A percentile compares a stretch with the other conserved stretches of the same genome.
Evolutionary conservation across 2,888 invertebrate species (phyloP).

Genomic region (Clistopyga incitator): DNA sequence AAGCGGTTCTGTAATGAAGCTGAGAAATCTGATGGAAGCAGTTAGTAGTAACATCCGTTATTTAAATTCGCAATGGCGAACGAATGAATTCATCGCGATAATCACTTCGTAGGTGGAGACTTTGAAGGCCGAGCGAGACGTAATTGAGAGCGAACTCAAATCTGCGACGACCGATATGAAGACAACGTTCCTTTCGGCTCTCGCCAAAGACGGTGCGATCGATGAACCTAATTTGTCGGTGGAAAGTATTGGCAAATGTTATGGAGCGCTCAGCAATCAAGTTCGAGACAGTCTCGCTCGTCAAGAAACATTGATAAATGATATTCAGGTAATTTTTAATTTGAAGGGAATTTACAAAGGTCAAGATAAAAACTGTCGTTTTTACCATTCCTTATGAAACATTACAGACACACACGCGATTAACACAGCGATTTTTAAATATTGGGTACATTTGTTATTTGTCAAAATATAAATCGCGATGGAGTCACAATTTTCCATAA

Average conservation of each 20-base stretch:
- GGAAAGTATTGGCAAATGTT: slow-evolving; percentile 90
- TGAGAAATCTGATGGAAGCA: slow-evolving; percentile 92
- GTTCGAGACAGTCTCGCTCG: slow-evolving; percentile 90
- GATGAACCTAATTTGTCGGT: slow-evolving; percentile 91
- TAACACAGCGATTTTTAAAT: too few relatives aligned
- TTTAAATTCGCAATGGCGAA: not conserved
- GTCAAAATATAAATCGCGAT: not conserved
- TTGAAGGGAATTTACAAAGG: too few relatives aligned
- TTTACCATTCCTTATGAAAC: too few relatives aligned
- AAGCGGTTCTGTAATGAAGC: slow-evolving; percentile 87
- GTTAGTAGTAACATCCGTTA: slow-evolving; percentile 81
- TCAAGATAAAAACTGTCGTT: too few relatives aligned
- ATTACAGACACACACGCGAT: too few relatives aligned
- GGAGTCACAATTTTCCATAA: too few relatives aligned
- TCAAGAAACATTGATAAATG: slow-evolving; percentile 89
- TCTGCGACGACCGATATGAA: slow-evolving; percentile 93
- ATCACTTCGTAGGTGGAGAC: slow-evolving; percentile 87
- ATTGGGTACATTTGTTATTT: not conserved
- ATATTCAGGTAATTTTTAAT: slow-evolving; percentile 86
- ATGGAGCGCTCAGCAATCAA: slow-evolving; percentile 91
- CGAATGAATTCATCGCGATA: not conserved
- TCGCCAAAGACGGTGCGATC: slow-evolving; percentile 91
- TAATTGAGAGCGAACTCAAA: slow-evolving; percentile 94
- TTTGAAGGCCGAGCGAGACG: slow-evolving; percentile 95
- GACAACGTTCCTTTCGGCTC: slow-evolving; percentile 90